Percentiles rank a stretch among this genome's conserved stretches.
These are phyloP conservation scores for Mormyrus iriodes DNA, from an alignment of 2,113 vertebrate genomes.

Conservation along the genomic window DNA sequence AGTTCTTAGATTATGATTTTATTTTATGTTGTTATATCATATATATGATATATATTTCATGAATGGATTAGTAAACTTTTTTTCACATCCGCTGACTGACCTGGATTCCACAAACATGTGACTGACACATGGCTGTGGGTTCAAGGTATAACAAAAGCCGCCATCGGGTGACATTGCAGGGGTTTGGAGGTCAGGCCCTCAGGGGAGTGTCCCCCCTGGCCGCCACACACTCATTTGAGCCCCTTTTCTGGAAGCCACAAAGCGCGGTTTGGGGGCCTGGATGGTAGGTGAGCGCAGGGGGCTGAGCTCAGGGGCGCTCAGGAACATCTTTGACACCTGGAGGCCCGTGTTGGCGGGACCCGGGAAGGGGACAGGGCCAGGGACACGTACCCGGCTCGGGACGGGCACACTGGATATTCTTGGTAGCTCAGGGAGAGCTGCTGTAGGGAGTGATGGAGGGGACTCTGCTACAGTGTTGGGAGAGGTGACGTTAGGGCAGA, in stretches of 20 bases:
- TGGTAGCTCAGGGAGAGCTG: slow-evolving; percentile 55
- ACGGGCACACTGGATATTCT: slow-evolving; percentile 50
- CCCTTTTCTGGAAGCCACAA: slow-evolving; percentile 80
- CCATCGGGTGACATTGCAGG: background rate
- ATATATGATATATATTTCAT: background rate
- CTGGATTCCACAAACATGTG: background rate
- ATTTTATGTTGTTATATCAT: background rate
- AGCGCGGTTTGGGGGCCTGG: slow-evolving; percentile 83
- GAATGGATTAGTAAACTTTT: background rate
- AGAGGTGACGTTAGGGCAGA: slow-evolving; percentile 64
- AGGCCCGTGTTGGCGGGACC: slow-evolving; percentile 44
- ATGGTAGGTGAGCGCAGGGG: slow-evolving; percentile 51
- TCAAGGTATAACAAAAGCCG: background rate
- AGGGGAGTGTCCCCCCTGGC: slow-evolving; percentile 73
- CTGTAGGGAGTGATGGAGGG: slow-evolving; percentile 22
- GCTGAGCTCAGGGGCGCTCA: slow-evolving; percentile 66
- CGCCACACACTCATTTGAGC: slow-evolving; percentile 83
- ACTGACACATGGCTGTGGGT: background rate
- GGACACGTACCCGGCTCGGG: slow-evolving; percentile 40
- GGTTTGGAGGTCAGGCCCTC: slow-evolving; percentile 18
- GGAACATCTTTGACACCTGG: slow-evolving; percentile 63
- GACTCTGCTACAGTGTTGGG: slow-evolving; percentile 44
- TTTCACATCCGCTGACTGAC: background rate
- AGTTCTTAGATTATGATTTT: no score
- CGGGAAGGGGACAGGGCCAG: slow-evolving; percentile 48